Percentiles rank a stretch among this genome's conserved stretches.
Evolutionary conservation across 2,888 invertebrate species (phyloP).

Genomic region (Leucophenga maculata): DNA sequence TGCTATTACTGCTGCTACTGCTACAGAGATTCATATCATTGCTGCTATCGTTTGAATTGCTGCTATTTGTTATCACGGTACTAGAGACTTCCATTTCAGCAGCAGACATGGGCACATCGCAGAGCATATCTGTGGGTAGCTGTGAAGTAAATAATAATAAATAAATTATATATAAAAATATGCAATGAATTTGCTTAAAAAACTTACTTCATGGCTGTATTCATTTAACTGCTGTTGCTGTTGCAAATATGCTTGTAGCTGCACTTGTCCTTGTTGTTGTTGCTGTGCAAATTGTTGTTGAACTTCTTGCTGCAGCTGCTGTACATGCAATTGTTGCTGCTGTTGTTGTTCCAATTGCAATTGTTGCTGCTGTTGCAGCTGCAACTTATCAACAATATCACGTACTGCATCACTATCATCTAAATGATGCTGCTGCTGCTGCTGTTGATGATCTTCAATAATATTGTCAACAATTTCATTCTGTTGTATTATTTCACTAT

Average conservation of each 20-base stretch:
- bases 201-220: conserved; percentile 55
- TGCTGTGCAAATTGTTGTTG: conserved; percentile 43
- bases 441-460: conserved; percentile 31
- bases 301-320: conserved; percentile 46
- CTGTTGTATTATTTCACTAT: conserved; percentile 41
- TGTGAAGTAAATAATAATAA: conserved; percentile 29
- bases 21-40: conserved; percentile 67
- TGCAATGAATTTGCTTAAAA: neutral
- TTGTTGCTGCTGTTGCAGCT: conserved; percentile 58
- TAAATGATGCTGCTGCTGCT: conserved; percentile 41
- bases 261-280: conserved; percentile 14
- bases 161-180: neutral
- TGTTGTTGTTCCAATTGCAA: conserved; percentile 50
- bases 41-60: conserved; percentile 69
- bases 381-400: conserved; percentile 66
- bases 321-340: conserved; percentile 48
- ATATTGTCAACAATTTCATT: conserved; percentile 15
- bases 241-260: conserved; percentile 51
- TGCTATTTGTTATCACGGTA: conserved; percentile 72
- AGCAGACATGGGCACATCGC: conserved; percentile 76
- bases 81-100: conserved; percentile 78
- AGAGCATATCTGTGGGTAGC: conserved; percentile 74
- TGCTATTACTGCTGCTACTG: conserved; percentile 50
- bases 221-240: conserved; percentile 55
- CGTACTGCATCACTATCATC: conserved; percentile 58